Percentiles rank a stretch among this genome's conserved stretches.
Conservation (phyloP, 2,888 invertebrate genomes). For the Nyleta sp. region DNA sequence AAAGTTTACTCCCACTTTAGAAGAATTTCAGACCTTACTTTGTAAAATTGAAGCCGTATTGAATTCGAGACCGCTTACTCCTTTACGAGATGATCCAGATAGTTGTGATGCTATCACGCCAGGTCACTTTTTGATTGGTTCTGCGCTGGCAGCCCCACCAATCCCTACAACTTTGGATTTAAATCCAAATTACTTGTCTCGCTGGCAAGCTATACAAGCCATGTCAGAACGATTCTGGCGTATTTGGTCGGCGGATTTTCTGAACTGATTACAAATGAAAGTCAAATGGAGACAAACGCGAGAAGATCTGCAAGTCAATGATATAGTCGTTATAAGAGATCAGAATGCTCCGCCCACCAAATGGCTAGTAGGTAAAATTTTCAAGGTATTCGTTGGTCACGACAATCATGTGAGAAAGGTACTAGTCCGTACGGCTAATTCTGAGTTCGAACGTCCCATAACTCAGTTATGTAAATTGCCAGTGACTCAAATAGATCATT, state of each 20-base stretch:
- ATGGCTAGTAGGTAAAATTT: not conserved
- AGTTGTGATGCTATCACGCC: constrained; percentile 63
- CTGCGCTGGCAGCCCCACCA: constrained; percentile 54
- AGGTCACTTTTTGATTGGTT: constrained; percentile 66
- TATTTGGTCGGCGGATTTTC: constrained; percentile 67
- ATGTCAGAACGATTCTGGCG: constrained; percentile 67
- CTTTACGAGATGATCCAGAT: constrained; percentile 42
- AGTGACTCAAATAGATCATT: no score
- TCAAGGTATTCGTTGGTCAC: not conserved
- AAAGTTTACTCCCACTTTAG: not conserved
- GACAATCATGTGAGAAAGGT: not conserved
- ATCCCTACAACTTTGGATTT: constrained; percentile 56
- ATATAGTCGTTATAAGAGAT: constrained; percentile 7
- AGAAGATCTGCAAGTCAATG: not conserved
- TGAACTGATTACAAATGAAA: constrained; percentile 65
- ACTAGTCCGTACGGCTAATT: not conserved
- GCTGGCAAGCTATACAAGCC: constrained; percentile 63
- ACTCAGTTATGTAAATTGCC: no score
- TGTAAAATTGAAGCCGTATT: constrained; percentile 53
- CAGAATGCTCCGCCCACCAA: constrained; percentile 14
- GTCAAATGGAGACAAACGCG: constrained; percentile 57
- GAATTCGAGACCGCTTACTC: constrained; percentile 55
- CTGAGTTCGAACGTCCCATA: constrained; percentile 9
- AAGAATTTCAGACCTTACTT: constrained; percentile 20
- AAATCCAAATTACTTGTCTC: constrained; percentile 45